A percentile compares a stretch with the other conserved stretches of the same genome.
Conservation (phyloP, 2,888 invertebrate genomes). For the Drepanosiphum platanoidis region DNA sequence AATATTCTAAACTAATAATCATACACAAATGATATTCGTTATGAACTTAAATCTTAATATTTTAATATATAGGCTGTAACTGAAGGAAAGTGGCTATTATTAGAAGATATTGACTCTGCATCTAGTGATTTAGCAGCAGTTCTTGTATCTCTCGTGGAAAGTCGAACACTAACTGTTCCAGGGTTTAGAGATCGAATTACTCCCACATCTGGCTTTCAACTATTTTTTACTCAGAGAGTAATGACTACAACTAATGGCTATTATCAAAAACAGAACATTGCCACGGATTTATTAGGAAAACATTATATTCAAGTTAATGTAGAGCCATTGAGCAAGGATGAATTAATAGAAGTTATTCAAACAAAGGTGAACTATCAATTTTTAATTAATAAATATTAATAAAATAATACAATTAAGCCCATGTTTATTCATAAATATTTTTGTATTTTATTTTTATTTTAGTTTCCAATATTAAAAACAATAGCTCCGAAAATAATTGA, state of each 20-base stretch:
- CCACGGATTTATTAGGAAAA: conserved; percentile 80
- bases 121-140: conserved; percentile 92
- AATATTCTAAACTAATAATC: not conserved
- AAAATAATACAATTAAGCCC: no score
- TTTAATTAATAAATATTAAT: not conserved
- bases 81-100: conserved; percentile 88
- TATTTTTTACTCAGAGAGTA: conserved; percentile 88
- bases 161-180: conserved; percentile 82
- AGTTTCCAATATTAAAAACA: conserved; percentile 78
- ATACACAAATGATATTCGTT: not conserved
- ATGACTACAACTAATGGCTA: conserved; percentile 73
- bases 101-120: conserved; percentile 96
- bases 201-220: conserved; percentile 86
- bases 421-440: not conserved
- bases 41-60: not conserved
- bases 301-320: conserved; percentile 84
- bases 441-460: conserved; percentile 64
- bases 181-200: conserved; percentile 86
- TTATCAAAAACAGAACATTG: conserved; percentile 68
- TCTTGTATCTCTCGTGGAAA: conserved; percentile 85
- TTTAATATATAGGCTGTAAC: conserved; percentile 74
- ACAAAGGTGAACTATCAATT: conserved; percentile 66
- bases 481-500: conserved; percentile 81
- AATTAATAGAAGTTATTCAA: conserved; percentile 79
- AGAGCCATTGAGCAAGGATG: conserved; percentile 79